Conservation (phyloP, 1,140 invertebrate species). For the Carcinoscorpius rotundicauda region DNA sequence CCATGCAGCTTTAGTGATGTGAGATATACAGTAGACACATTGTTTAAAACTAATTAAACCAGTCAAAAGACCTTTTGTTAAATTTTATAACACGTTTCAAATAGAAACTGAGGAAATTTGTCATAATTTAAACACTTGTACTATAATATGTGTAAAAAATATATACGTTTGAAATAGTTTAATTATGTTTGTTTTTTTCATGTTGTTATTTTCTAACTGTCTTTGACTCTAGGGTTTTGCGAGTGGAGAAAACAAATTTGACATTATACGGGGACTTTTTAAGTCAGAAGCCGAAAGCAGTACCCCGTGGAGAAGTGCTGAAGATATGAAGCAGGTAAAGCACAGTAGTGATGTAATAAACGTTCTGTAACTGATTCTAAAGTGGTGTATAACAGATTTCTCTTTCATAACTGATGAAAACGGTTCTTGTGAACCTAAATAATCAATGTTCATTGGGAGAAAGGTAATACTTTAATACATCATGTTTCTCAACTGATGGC, state of each 20-base stretch:
- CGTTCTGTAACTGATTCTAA: background rate
- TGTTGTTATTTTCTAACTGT: no score
- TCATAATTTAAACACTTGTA: no score
- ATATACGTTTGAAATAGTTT: no score
- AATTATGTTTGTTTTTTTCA: no score
- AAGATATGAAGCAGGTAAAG: constrained; percentile 12
- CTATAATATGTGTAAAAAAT: no score
- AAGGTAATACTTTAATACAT: background rate
- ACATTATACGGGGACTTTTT: constrained; percentile 6
- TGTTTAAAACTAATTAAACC: no score
- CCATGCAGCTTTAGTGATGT: no score
- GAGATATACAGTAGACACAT: no score
- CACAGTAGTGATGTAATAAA: background rate
- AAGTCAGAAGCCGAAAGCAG: background rate
- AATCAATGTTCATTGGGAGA: background rate
- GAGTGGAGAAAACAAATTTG: constrained; percentile 7
- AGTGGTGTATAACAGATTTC: background rate
- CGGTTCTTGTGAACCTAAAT: background rate
- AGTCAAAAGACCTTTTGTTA: no score
- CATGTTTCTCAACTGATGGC: no score
- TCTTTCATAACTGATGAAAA: background rate
- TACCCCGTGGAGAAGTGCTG: background rate
- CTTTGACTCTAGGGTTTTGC: constrained; percentile 6
- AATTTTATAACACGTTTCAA: no score
- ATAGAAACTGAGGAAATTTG: no score